These are phyloP conservation scores for Quadriops clusia DNA, from an alignment of 2,888 invertebrate genomes.

Conservation along the genomic window DNA sequence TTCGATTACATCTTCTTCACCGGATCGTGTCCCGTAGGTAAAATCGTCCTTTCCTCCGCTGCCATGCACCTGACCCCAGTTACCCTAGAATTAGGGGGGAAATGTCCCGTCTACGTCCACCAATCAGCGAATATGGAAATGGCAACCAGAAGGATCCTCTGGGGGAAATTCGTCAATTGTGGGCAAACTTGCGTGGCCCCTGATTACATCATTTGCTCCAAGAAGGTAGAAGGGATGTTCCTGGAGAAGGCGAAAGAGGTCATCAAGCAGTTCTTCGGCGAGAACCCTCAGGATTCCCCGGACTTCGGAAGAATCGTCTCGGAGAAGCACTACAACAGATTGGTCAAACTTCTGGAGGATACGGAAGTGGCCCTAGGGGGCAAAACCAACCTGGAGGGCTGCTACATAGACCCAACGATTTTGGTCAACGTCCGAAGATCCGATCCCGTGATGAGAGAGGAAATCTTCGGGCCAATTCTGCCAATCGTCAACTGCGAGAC, in stretches of 20 bases:
- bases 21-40: constrained; percentile 75
- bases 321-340: constrained; percentile 68
- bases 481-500: constrained; percentile 76
- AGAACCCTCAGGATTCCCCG: constrained; percentile 63
- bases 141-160: constrained; percentile 14
- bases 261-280: constrained; percentile 76
- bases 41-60: constrained; percentile 79
- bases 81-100: constrained; percentile 76
- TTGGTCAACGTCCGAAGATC: constrained; percentile 57
- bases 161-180: constrained; percentile 78
- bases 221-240: constrained; percentile 55
- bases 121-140: constrained; percentile 70
- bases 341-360: constrained; percentile 50
- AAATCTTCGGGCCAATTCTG: constrained; percentile 94
- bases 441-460: constrained; percentile 78
- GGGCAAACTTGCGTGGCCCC: constrained; percentile 97
- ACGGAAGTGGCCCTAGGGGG: constrained; percentile 73
- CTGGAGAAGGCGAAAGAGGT: constrained; percentile 41
- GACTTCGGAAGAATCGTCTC: constrained; percentile 75
- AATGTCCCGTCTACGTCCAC: constrained; percentile 86
- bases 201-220: constrained; percentile 84
- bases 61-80: constrained; percentile 85
- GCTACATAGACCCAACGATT: constrained; percentile 79
- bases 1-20: constrained; percentile 98
- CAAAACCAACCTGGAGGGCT: constrained; percentile 56